Evolutionary conservation across 2,888 invertebrate species (phyloP).

Genomic region (Stomorhina lunata): DNA sequence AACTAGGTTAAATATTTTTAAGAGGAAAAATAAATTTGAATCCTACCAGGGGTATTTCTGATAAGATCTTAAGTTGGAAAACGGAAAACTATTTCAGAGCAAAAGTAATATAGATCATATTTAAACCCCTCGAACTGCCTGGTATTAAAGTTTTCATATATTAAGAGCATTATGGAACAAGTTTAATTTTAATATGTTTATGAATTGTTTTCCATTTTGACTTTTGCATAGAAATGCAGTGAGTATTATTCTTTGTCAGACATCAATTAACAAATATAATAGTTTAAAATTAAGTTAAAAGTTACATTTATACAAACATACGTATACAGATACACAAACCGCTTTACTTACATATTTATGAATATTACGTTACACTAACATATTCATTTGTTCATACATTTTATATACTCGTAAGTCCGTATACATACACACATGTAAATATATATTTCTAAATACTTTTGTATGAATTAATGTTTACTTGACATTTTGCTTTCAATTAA

Average conservation of each 20-base stretch:
- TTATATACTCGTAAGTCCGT: not conserved
- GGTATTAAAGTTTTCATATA: too few species aligned
- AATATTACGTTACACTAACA: too few species aligned
- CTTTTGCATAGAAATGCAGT: slow-evolving; percentile 27
- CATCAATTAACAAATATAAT: slow-evolving; percentile 64
- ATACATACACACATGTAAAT: not conserved
- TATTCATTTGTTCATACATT: not conserved
- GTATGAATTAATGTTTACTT: slow-evolving; percentile 33
- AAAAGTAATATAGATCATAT: too few species aligned
- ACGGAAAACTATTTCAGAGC: too few species aligned
- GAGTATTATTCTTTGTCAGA: slow-evolving; percentile 39
- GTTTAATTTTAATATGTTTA: slow-evolving; percentile 53
- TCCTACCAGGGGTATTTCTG: too few species aligned
- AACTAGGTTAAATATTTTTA: too few species aligned
- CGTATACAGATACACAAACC: too few species aligned
- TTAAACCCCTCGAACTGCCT: too few species aligned
- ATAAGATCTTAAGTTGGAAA: too few species aligned
- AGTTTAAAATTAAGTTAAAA: slow-evolving; percentile 53
- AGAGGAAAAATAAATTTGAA: too few species aligned
- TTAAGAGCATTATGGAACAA: slow-evolving; percentile 32
- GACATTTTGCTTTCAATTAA: slow-evolving; percentile 62
- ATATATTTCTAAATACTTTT: not conserved
- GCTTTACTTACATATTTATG: too few species aligned
- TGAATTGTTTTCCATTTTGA: slow-evolving; percentile 49
- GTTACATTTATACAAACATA: not conserved